Base-by-base conservation (phyloP, 2,888 invertebrate species). In the Agriopis leucophaearia region DNA sequence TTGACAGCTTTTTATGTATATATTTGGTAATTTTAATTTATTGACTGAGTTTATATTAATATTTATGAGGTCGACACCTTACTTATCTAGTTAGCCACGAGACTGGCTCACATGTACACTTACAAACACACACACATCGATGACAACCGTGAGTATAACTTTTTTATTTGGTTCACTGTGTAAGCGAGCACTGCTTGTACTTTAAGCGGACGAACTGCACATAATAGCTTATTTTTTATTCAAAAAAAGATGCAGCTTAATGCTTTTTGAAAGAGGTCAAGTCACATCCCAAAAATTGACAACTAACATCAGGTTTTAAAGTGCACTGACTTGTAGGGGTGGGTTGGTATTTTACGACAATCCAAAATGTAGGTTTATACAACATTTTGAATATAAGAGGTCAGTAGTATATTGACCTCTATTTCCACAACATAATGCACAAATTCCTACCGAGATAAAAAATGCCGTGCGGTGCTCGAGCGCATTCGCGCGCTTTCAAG, bases 61-160 rank as follows among this genome's bases (percentile, higher is more conserved):
- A 27, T 27, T 27, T 27, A 27, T 27, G 5, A 5, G 27, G 27
- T 27, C 27, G 27, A 27, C 27, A 4, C 27, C 27, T 27, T 27
- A 38, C 8, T 38, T 38, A 44, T 27, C 6, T 8, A 18, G 8
- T 8, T 64, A 73, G 78, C 89, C 90, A 91, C 91, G 91, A 91
- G 91, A 89, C 90, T 79, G 71, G 74, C 74, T 81, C 82, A 77
- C 74, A 77, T 64, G 12, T 77, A 84, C 80, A 87, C 81, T 85
- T 77, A 85, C 81, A 81, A 75, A 85, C 80, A 85, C 83, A 86
- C 81, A 86, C 83, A 79, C 85, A 79, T 80, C 89, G 91, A 80
- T 81, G 89, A 78, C 66, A 78, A 85, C 77, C 79, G 93, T 93
- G 87, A 93, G 93, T 93, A 92, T 90, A 66, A 38, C 38, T 38